Evolutionary conservation across 2,888 invertebrate genomes (phyloP).

Genomic region (Caenorhabditis sulstoni): DNA sequence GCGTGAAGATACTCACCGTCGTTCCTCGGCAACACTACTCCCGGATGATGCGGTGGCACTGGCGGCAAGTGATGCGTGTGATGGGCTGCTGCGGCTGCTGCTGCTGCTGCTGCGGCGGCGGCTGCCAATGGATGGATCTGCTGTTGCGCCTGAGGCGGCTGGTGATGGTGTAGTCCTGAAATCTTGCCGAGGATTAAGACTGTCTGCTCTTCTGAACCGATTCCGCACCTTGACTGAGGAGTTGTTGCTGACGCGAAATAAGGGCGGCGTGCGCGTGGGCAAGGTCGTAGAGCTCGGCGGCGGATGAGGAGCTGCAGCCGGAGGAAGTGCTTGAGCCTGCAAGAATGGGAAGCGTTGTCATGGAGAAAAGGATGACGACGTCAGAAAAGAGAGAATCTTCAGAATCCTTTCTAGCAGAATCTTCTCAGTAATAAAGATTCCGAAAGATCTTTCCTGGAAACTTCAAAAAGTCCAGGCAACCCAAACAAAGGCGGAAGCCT

Average conservation of each 20-base stretch:
- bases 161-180: constrained; percentile 2
- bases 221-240: constrained; percentile 30
- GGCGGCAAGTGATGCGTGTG: constrained; percentile 26
- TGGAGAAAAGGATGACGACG: too few relatives aligned
- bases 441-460: too few relatives aligned
- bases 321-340: constrained; percentile 57
- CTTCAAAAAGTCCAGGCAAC: too few relatives aligned
- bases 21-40: constrained; percentile 13
- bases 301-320: constrained; percentile 50
- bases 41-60: constrained; percentile 9
- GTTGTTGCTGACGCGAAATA: constrained; percentile 40
- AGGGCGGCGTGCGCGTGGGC: constrained; percentile 42
- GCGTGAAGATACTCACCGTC: constrained; percentile 15
- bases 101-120: constrained; percentile 2
- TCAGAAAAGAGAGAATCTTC: too few relatives aligned
- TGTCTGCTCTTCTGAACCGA: too few relatives aligned
- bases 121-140: constrained; percentile 25
- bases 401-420: too few relatives aligned
- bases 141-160: background rate
- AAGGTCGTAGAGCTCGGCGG: constrained; percentile 53
- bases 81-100: constrained; percentile 31
- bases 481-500: too few relatives aligned
- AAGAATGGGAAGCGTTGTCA: background rate
- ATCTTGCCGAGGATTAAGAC: background rate
- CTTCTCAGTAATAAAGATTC: too few relatives aligned